Percentiles rank a stretch among this genome's conserved stretches.
These are phyloP conservation scores for Liopterus haemorrhoidalis DNA, from an alignment of 2,888 invertebrate species.

Conservation along the genomic window DNA sequence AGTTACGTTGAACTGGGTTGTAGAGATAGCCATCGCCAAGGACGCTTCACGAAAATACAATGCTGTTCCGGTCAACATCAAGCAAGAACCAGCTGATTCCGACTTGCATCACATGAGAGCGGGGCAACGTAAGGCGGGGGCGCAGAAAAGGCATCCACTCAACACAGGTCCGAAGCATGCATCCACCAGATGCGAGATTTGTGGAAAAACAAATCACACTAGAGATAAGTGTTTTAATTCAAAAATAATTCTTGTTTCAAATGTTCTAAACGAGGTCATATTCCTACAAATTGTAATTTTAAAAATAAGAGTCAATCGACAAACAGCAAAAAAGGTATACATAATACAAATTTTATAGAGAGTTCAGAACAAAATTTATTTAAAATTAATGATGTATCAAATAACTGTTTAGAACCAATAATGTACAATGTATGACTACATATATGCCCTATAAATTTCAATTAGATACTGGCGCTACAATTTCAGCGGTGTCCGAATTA, in stretches of 20 bases:
- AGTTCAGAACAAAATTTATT: too few species aligned
- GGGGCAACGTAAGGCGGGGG: not conserved
- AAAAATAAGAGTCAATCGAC: too few species aligned
- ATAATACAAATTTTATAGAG: too few species aligned
- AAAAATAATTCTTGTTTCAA: constrained; percentile 23
- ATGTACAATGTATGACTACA: too few species aligned
- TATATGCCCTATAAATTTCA: too few species aligned
- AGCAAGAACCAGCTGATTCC: constrained; percentile 8
- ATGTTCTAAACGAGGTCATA: constrained; percentile 14
- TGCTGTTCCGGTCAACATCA: constrained; percentile 1
- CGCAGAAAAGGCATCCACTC: not conserved
- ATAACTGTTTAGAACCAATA: too few species aligned
- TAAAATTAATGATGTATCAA: too few species aligned
- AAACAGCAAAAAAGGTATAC: too few species aligned
- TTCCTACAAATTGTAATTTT: constrained; percentile 9
- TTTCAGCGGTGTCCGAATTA: too few species aligned
- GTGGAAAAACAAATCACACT: constrained; percentile 12
- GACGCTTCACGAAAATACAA: constrained; percentile 17
- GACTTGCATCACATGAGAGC: too few species aligned
- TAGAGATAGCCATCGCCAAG: constrained; percentile 3
- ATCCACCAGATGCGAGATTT: constrained; percentile 10
- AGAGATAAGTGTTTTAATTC: too few species aligned
- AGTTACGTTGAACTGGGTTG: constrained; percentile 4
- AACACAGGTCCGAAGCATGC: not conserved
- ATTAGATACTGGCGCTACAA: too few species aligned